Percentiles rank a stretch among this genome's conserved stretches.
Conservation (phyloP, 1,140 invertebrate species). For the Episyrphus balteatus region DNA sequence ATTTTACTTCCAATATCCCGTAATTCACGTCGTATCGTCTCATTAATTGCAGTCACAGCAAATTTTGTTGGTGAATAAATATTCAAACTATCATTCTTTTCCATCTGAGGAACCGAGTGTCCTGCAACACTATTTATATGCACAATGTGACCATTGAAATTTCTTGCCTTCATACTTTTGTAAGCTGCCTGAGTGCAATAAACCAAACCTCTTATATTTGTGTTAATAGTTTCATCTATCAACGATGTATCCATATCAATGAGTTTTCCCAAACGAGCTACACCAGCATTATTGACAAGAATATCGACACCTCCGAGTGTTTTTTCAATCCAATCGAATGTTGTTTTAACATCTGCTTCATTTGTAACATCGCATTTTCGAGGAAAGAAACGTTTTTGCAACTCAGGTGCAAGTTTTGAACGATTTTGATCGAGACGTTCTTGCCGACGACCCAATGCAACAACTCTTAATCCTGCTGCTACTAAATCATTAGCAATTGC, state of each 20-base stretch:
- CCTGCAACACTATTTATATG: conserved; percentile 32
- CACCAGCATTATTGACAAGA: conserved; percentile 60
- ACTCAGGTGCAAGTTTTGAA: neutral
- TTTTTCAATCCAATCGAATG: conserved; percentile 46
- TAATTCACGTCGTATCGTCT: conserved; percentile 49
- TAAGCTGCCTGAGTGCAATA: conserved; percentile 44
- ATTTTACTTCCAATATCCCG: conserved; percentile 11
- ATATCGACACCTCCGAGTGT: conserved; percentile 49
- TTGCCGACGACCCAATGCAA: conserved; percentile 52
- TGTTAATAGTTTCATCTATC: conserved; percentile 13
- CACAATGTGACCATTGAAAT: conserved; percentile 45
- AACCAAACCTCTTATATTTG: conserved; percentile 43
- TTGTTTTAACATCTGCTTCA: conserved; percentile 45
- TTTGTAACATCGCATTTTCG: conserved; percentile 51
- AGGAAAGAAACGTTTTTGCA: conserved; percentile 18
- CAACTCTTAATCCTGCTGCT: conserved; percentile 47
- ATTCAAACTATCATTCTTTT: conserved; percentile 14
- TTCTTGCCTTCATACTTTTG: conserved; percentile 44
- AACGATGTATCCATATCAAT: conserved; percentile 37
- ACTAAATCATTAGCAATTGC: conserved; percentile 43
- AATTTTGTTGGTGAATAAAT: conserved; percentile 45
- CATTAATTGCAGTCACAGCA: conserved; percentile 41
- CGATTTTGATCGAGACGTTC: conserved; percentile 40
- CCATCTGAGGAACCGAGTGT: conserved; percentile 24
- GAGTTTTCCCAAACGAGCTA: conserved; percentile 48